A percentile compares a stretch with the other conserved stretches of the same genome.
Conservation (phyloP, 2,113 vertebrate species). For the Nibea coibor region DNA sequence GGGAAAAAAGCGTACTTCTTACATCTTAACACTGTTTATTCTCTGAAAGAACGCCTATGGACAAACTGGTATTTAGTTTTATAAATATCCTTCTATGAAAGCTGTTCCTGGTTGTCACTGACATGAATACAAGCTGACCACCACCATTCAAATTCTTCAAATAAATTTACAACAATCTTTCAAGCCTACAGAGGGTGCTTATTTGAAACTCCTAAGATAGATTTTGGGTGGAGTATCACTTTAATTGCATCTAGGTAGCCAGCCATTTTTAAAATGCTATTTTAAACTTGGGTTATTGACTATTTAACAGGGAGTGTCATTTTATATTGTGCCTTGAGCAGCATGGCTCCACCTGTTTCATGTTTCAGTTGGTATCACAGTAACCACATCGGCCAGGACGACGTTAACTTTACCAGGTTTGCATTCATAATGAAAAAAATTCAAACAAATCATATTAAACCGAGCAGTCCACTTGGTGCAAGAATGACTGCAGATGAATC, state of each 20-base stretch:
- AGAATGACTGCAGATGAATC: background rate
- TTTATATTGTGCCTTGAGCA: constrained; percentile 5
- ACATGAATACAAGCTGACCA: constrained; percentile 10
- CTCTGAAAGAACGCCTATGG: background rate
- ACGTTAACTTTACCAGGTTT: background rate
- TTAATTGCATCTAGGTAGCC: constrained; percentile 16
- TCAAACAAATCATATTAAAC: background rate
- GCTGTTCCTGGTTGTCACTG: constrained; percentile 1
- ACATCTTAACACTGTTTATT: background rate
- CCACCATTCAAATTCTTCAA: background rate
- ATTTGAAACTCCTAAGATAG: constrained; percentile 16
- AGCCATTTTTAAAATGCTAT: constrained; percentile 31
- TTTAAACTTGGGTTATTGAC: constrained; percentile 26
- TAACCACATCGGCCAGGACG: background rate
- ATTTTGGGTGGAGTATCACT: constrained; percentile 47
- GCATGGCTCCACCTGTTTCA: constrained; percentile 12
- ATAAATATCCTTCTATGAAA: background rate
- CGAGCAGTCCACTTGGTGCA: background rate
- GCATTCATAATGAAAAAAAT: background rate
- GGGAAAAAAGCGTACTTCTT: background rate
- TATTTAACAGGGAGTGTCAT: constrained; percentile 26
- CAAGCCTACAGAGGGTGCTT: background rate
- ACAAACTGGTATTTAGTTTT: background rate
- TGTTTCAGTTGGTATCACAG: constrained; percentile 1
- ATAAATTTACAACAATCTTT: constrained; percentile 13